Evolutionary conservation across 2,797 vertebrate genomes (phyloP).

Genomic region (Kryptolebias ocellatus): DNA sequence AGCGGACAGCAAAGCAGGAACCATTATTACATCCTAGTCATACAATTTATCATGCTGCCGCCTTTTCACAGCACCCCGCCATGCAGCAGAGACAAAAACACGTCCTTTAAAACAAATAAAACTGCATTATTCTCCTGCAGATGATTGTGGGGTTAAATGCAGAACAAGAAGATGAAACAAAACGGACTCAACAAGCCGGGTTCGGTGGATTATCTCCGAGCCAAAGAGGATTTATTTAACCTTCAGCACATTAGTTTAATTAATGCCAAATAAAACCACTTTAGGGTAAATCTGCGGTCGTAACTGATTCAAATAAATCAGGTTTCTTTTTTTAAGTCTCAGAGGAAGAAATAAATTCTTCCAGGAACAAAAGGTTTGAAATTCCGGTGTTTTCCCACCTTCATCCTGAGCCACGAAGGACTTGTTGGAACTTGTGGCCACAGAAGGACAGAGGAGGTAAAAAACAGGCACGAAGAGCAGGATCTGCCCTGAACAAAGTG

Average conservation of each 20-base stretch:
- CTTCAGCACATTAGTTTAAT: not conserved
- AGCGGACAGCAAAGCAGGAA: conserved; percentile 81
- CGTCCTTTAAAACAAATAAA: conserved; percentile 23
- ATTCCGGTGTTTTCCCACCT: conserved; percentile 1
- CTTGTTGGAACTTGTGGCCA: conserved; percentile 3
- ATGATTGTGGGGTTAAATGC: conserved; percentile 54
- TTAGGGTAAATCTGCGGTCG: not conserved
- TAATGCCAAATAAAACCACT: not conserved
- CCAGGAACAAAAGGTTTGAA: not conserved
- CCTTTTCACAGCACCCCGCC: conserved; percentile 62
- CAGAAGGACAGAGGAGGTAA: conserved; percentile 24
- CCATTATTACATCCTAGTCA: conserved; percentile 77
- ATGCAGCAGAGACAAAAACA: conserved; percentile 46
- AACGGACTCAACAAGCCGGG: conserved; percentile 48
- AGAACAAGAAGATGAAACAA: conserved; percentile 55
- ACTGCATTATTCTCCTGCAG: conserved; percentile 68
- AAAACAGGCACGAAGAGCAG: conserved; percentile 8
- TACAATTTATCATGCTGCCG: conserved; percentile 76
- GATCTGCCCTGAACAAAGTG: conserved; percentile 21
- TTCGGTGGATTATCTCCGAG: conserved; percentile 53
- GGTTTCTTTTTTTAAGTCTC: not conserved
- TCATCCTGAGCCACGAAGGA: not conserved
- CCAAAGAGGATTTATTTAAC: conserved; percentile 39
- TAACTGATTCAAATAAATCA: not conserved
- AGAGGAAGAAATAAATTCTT: not conserved